Conservation (phyloP, 2,113 vertebrate genomes). For the Myotis davidii region DNA sequence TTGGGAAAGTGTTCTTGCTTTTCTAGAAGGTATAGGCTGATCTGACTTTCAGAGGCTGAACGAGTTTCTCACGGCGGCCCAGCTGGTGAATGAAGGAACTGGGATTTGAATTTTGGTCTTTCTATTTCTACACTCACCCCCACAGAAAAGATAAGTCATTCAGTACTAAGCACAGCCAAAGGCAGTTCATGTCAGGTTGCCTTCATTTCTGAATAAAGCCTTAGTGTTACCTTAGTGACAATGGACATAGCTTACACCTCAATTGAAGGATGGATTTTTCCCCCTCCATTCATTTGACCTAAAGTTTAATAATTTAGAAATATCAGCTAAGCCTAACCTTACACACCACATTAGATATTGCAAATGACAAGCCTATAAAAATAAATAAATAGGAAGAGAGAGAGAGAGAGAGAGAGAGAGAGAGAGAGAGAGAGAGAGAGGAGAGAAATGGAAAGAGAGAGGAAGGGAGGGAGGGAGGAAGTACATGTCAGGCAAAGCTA, state of each 20-base stretch:
- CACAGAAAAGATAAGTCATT: background rate
- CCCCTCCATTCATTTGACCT: background rate
- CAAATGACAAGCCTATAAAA: background rate
- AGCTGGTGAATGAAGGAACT: background rate
- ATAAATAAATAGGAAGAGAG: background rate
- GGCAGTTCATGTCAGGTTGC: background rate
- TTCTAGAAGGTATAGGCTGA: background rate
- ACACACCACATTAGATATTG: background rate
- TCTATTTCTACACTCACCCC: background rate
- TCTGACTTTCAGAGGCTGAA: background rate
- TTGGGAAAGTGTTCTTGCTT: background rate
- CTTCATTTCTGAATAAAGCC: background rate
- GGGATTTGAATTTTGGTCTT: background rate
- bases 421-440: background rate
- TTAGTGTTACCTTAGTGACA: background rate
- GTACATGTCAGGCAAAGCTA: background rate
- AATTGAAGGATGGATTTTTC: background rate
- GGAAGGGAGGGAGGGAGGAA: background rate
- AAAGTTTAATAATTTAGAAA: background rate
- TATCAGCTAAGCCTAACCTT: background rate
- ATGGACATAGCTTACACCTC: background rate
- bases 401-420: background rate
- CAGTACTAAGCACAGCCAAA: background rate
- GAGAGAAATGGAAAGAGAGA: too few species aligned
- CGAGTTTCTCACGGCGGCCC: background rate